Base-by-base conservation (phyloP, 1,140 invertebrate species). In the Drosophila tropicalis region DNA sequence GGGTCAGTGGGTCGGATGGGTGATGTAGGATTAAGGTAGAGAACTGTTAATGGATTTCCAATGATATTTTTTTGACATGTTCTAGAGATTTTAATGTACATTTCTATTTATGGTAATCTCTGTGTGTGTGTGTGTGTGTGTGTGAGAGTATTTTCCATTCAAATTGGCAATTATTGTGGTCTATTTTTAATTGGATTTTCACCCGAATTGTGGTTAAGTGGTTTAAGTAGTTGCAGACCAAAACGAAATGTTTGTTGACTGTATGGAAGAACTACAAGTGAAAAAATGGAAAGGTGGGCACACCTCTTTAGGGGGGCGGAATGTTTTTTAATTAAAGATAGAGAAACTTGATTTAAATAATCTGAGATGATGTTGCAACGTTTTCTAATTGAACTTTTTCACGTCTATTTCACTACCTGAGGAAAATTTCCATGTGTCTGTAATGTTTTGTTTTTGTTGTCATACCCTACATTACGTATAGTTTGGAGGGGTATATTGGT, bases 21-120 rank as follows among this genome's bases (percentile, higher is more conserved):
- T 29, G 29, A 3, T 36, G n/a, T 57, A 32, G 54, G 58, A 25
- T 72, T 63, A 36, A 22, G 9, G 6, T 66, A 60, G 64, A 61
- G 56, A 60, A 12, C 12, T 65, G 19, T 58, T 60, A 75, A 75
- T 72, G 54, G 19, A 22, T 66, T 80, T 67, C 67, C 36, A 58
- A 74, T 66, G 51, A 36, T 73, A 19, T 62, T 41, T 41, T 47
- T 34, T 13, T 56, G 19, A 61, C 22, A 40, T 40, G 55, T 74
- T 62, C 57, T 63, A 62, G 32, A 40, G 29, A 15, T 25, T 7
- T 6, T 32, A 22, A 12, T 34, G 9, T 54, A 17, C 15, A 47
- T 47, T 9, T 19, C 15, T 19, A 47, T 47, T 17, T 47, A 19
- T 47, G 36, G 12, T 12, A 39, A 39, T 3, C 36, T 39, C 3